Base-by-base conservation (phyloP, 1,140 invertebrate species). In the Cardiocondyla obscurior region DNA sequence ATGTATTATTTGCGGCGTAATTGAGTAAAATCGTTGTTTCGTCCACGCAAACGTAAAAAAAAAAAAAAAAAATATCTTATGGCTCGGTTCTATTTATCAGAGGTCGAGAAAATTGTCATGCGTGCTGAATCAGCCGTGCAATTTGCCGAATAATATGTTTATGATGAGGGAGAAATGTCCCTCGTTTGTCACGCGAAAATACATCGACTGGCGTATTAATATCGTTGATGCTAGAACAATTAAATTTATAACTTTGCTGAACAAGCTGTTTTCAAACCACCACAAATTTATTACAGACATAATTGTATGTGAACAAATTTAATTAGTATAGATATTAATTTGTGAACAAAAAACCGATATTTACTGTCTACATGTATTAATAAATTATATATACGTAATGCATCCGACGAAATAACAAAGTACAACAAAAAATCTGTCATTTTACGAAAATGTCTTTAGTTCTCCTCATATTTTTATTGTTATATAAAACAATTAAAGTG, bases 1-100 rank as follows among this genome's bases (percentile, higher is more conserved):
- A 42, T 82, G 36, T 25, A 81, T 84, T 81, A 87, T 87, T 74
- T 70, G 67, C 65, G 51, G 14, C 44, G 28, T 69, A 86, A 87
- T 86, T 73, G 55, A n/a, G 28, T 8, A 46, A n/a, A 83, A 76
- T 67, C 10, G 19, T 86, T 67, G 16, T 44, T 60, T 22, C 12
- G 28, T 53, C 22, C 0, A 12, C 7, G 2, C 57, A 10, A 57
- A 57, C 44, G 44, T n/a, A 49, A 42, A 42, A 42, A 42, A 73
- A 62, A 86, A 49, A 42, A 42, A 42, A 42, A 73, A 62, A 86
- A 85, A 22, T 70, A 19, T 44, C n/a, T 30, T 25, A 14, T n/a
- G 8, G 5, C 8, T 33, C 19, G 25, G 22, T n/a, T 69, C 57
- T 28, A 67, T 67, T 53, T n/a, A 49, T 85, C 36, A n/a, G 19